Evolutionary conservation across 2,888 invertebrate genomes (phyloP).

Genomic region (Mythimna albipuncta): DNA sequence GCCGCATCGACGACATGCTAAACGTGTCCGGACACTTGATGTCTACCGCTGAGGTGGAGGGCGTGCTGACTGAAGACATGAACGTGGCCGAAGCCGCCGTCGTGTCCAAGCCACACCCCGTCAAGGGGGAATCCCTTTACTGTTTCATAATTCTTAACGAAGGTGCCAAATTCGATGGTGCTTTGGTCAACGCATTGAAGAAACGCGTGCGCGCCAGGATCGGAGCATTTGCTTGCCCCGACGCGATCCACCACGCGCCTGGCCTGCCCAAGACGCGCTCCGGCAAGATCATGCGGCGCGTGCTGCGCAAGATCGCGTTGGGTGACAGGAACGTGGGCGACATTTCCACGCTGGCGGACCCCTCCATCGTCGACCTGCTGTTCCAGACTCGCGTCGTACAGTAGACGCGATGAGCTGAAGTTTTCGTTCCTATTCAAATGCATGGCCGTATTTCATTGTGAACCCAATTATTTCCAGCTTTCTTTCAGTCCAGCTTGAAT

Average conservation of each 20-base stretch:
- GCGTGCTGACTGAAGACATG: constrained; percentile 94
- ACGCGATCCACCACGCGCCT: constrained; percentile 98
- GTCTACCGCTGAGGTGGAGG: constrained; percentile 98
- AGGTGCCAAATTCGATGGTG: constrained; percentile 92
- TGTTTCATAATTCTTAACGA: constrained; percentile 98
- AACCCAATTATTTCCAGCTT: constrained; percentile 45
- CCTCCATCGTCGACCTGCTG: constrained; percentile 95
- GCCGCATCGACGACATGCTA: constrained; percentile 99
- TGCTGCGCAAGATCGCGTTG: constrained; percentile 97
- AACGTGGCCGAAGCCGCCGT: constrained; percentile 98
- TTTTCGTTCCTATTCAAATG: constrained; percentile 53
- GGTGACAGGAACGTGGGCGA: constrained; percentile 98
- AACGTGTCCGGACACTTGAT: constrained; percentile 99
- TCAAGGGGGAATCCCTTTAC: constrained; percentile 99
- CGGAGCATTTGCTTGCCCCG: constrained; percentile 99
- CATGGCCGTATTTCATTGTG: constrained; percentile 30
- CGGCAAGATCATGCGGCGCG: constrained; percentile 99
- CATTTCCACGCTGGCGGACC: constrained; percentile 98
- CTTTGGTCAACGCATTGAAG: constrained; percentile 93
- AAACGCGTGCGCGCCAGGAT: constrained; percentile 96
- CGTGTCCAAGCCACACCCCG: constrained; percentile 97
- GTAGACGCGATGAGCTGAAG: constrained; percentile 18
- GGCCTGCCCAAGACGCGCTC: constrained; percentile 99
- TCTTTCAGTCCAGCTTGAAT: constrained; percentile 57
- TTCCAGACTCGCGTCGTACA: constrained; percentile 86